A percentile compares a stretch with the other conserved stretches of the same genome.
phyloP scores from a whole-genome alignment of 2,888 invertebrate genomes.

The Tribolium freemani region DNA sequence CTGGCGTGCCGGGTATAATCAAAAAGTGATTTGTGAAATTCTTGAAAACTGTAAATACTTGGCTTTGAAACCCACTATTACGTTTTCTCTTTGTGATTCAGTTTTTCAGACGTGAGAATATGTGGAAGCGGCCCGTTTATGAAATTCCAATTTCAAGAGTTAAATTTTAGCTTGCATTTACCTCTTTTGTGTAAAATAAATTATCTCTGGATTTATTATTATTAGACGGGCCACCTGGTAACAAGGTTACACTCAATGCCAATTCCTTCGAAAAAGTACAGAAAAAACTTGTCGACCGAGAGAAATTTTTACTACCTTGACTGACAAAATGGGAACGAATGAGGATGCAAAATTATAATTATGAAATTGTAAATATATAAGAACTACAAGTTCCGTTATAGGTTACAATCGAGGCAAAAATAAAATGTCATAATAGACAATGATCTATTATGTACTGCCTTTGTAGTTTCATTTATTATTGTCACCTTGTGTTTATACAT shows the following conservation, averaged over 20 bases:
- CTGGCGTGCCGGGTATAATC: not conserved
- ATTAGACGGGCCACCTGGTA: slow-evolving; percentile 36
- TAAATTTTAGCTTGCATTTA: not conserved
- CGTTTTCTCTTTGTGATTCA: not conserved
- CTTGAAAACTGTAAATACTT: not conserved
- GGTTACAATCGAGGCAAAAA: not conserved
- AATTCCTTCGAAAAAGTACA: slow-evolving; percentile 23
- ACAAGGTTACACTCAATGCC: slow-evolving; percentile 40
- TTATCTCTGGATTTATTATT: not conserved
- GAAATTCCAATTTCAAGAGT: not conserved
- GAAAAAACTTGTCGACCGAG: slow-evolving; percentile 37
- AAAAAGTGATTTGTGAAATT: slow-evolving; percentile 1
- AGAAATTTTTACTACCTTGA: slow-evolving; percentile 43
- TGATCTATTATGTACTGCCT: not conserved
- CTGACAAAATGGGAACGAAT: slow-evolving; percentile 35
- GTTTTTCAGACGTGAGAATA: slow-evolving; percentile 21
- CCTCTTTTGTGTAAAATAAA: slow-evolving; percentile 10
- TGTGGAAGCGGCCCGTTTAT: slow-evolving; percentile 1
- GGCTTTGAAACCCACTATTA: not conserved
- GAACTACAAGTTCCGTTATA: slow-evolving; percentile 10
- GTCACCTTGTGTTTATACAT: not conserved
- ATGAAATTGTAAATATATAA: slow-evolving; percentile 2
- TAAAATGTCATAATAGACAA: not conserved
- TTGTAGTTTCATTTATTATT: not conserved
- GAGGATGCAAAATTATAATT: slow-evolving; percentile 40